Evolutionary conservation across 2,888 invertebrate species (phyloP).

Genomic region (Eilema sororculum): DNA sequence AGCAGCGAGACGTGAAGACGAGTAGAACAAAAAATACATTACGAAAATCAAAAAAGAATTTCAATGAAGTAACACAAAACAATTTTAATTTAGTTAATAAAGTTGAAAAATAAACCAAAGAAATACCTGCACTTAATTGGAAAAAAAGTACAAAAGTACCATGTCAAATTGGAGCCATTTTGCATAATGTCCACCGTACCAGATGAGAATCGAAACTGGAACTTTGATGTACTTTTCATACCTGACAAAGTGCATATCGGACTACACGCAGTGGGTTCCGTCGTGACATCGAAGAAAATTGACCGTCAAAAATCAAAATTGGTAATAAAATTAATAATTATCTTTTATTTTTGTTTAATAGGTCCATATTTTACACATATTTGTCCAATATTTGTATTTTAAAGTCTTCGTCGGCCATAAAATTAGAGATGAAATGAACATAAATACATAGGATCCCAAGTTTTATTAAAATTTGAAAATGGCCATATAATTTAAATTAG

Average conservation of each 20-base stretch:
- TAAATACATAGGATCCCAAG: no score
- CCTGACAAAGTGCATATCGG: neutral
- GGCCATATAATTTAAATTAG: no score
- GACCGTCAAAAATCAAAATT: neutral
- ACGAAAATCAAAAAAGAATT: neutral
- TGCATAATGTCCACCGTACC: neutral
- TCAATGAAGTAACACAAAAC: neutral
- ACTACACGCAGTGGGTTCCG: neutral
- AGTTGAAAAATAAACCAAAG: neutral
- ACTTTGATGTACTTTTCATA: neutral
- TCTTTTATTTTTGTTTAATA: no score
- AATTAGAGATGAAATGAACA: no score
- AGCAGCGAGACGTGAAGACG: no score
- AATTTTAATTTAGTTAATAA: no score
- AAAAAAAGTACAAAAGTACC: neutral
- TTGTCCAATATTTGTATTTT: no score
- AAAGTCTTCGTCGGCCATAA: no score
- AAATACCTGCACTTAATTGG: neutral
- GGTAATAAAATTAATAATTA: no score
- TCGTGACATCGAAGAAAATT: neutral
- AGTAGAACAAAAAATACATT: neutral
- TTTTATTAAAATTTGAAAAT: no score
- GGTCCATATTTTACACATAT: no score
- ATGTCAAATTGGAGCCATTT: slow-evolving; percentile 6
- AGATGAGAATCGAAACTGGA: neutral